phyloP scores from a whole-genome alignment of 2,888 invertebrate species.

The Chrysodeixis includens region DNA sequence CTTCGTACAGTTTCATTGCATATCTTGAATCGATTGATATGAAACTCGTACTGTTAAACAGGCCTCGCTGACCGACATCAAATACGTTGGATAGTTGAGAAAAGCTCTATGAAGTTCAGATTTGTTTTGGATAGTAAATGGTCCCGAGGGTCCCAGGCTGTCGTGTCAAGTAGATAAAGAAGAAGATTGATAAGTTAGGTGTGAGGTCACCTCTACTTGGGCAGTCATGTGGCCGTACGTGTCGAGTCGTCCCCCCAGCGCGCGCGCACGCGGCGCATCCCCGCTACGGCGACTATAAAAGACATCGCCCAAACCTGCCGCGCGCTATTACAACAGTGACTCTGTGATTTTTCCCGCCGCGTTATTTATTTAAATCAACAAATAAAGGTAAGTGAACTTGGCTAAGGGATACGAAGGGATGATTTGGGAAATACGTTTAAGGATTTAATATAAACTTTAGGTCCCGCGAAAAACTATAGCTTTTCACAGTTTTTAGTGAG shows the following conservation, averaged over 20 bases:
- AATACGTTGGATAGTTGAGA: background rate
- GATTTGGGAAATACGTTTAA: slow-evolving; percentile 49
- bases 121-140: slow-evolving; percentile 10
- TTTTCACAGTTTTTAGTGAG: slow-evolving; percentile 16
- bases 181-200: slow-evolving; percentile 53
- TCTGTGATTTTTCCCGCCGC: slow-evolving; percentile 87
- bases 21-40: background rate
- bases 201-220: slow-evolving; percentile 64
- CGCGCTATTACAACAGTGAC: slow-evolving; percentile 89
- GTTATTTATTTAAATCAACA: slow-evolving; percentile 79
- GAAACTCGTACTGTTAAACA: background rate
- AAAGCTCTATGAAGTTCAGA: background rate
- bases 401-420: slow-evolving; percentile 69
- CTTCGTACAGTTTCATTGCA: background rate
- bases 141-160: slow-evolving; percentile 26
- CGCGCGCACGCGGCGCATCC: slow-evolving; percentile 75
- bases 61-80: background rate
- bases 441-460: slow-evolving; percentile 24
- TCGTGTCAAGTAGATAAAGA: slow-evolving; percentile 34
- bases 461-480: slow-evolving; percentile 13
- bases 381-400: slow-evolving; percentile 84
- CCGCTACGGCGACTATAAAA: slow-evolving; percentile 86
- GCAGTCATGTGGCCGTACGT: slow-evolving; percentile 62
- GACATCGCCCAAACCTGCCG: slow-evolving; percentile 83
- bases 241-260: slow-evolving; percentile 72